Base-by-base conservation (phyloP, 1,140 invertebrate species). In the Mycetomoellerius zeteki region DNA sequence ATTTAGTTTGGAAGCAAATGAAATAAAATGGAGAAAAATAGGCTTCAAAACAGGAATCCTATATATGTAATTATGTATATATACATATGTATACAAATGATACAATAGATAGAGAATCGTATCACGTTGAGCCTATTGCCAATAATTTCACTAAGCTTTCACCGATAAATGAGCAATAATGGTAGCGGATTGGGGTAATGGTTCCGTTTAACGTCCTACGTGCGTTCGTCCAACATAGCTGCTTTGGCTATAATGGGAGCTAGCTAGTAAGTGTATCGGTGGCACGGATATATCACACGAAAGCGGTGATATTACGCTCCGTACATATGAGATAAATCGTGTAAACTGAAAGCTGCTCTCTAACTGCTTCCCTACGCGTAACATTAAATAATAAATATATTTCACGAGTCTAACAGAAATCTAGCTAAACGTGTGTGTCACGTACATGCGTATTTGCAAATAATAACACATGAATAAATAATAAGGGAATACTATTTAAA, bases 131-230 rank as follows among this genome's bases (percentile, higher is more conserved):
- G 73, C 78, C 90, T 86, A 87, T 77, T 84, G 88, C 89, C 90
- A 89, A 92, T 90, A 92, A 88, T 92, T 92, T 92, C 62, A 50
- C 88, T 52, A 62, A 64, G 60, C 69, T 84, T 88, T 88, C 88
- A 56, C 86, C 91, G 89, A 92, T 92, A 92, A 92, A 92, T 92
- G 92, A 92, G 90, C 91, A 92, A 92, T 92, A 92, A 92, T 73
- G 87, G 76, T 27, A 56, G 58, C 69, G 75, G 85, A 72, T 78
- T 71, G 88, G 89, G 89, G 84, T 90, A 92, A 92, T 92, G 88
- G 91, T 87, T 89, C 82, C 88, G 90, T 92, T 92, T 90, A 92
- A 92, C 81, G 86, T 80, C 64, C 85, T 88, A 80, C 58, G 67
- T 80, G 84, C 86, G 86, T 90, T 89, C 78, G 89, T 89, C 84